Conservation (phyloP, 1,140 invertebrate species). For the Drosophila subobscura region DNA sequence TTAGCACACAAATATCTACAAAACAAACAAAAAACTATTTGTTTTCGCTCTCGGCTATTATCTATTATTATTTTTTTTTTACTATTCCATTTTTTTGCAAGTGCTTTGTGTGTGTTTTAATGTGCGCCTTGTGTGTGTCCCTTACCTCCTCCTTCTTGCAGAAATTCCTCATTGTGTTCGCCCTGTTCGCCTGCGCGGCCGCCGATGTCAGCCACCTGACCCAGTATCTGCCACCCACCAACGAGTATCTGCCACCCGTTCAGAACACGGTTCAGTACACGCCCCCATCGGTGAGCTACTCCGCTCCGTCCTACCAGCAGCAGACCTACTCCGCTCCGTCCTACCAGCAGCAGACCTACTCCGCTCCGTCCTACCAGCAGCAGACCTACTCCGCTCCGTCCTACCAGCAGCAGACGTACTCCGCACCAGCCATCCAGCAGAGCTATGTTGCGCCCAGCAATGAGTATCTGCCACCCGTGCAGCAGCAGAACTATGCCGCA, state of each 20-base stretch:
- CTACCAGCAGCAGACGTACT: constrained; percentile 44
- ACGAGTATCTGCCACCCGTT: constrained; percentile 70
- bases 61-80: neutral
- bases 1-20: neutral
- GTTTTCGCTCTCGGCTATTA: no score
- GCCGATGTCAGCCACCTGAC: constrained; percentile 80
- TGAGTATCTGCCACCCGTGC: constrained; percentile 1
- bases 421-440: constrained; percentile 24
- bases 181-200: constrained; percentile 71
- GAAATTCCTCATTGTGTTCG: constrained; percentile 81
- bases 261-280: constrained; percentile 35
- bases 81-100: constrained; percentile 7
- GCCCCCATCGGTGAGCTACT: constrained; percentile 41
- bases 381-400: constrained; percentile 40
- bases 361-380: constrained; percentile 28
- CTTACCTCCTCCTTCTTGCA: constrained; percentile 42
- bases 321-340: constrained; percentile 27
- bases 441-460: constrained; percentile 32
- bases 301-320: constrained; percentile 38
- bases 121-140: constrained; percentile 15
- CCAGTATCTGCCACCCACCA: constrained; percentile 65
- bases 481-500: constrained; percentile 27
- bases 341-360: constrained; percentile 24
- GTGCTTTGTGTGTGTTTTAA: constrained; percentile 25
- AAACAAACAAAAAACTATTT: neutral